A percentile compares a stretch with the other conserved stretches of the same genome.
Conservation (phyloP, 35 echinoderm and acorn worm species). For the Heliocidaris erythrogramma region DNA sequence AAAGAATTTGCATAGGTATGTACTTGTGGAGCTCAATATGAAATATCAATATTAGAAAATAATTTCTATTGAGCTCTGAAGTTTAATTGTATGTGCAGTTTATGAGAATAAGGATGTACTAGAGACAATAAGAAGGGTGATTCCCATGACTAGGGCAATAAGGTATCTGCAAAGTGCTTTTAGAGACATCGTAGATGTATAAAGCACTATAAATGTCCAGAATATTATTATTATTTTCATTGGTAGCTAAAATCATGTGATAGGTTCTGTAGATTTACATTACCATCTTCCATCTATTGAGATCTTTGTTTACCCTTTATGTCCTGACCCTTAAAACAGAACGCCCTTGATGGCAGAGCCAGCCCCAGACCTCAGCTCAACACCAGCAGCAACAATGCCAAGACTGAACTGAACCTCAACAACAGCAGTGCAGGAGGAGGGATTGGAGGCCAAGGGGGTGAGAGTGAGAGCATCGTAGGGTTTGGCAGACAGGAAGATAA, state of each 20-base stretch:
- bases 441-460: not conserved
- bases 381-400: conserved; percentile 71
- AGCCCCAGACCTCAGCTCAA: not conserved
- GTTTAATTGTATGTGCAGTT: not conserved
- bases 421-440: conserved; percentile 40
- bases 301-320: not conserved
- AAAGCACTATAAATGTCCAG: no score
- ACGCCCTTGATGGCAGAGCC: not conserved
- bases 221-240: no score
- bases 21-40: not conserved
- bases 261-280: no score
- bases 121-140: no score
- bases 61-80: not conserved
- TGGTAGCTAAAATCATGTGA: no score
- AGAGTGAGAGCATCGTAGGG: conserved; percentile 8
- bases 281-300: no score
- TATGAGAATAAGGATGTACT: not conserved
- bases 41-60: not conserved
- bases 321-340: not conserved
- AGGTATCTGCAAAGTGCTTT: no score
- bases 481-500: conserved; percentile 84
- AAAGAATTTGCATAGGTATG: not conserved
- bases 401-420: conserved; percentile 35
- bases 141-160: no score
- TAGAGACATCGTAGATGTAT: no score